Percentiles rank a stretch among this genome's conserved stretches.
These are phyloP conservation scores for Cotesia chilonis DNA, from an alignment of 1,140 invertebrate species.

Conservation along the genomic window DNA sequence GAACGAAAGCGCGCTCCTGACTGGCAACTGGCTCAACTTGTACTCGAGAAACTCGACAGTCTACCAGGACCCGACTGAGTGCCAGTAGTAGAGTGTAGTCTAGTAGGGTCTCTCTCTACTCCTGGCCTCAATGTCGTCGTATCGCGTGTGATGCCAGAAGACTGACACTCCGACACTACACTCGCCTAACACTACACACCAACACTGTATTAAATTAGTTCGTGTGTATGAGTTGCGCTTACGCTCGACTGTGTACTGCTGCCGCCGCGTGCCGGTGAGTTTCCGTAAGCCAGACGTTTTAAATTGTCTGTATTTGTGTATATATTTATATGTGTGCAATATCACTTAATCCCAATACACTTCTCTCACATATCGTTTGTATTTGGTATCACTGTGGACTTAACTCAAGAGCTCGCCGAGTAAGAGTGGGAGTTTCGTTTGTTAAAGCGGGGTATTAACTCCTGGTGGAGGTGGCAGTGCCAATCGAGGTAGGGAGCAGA, in stretches of 20 bases:
- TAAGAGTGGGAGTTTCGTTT: background rate
- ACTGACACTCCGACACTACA: constrained; percentile 33
- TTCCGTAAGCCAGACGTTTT: no score
- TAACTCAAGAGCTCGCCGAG: no score
- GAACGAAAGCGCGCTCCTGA: constrained; percentile 55
- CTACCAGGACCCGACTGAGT: background rate
- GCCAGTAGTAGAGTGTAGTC: constrained; percentile 16
- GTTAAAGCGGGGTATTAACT: background rate
- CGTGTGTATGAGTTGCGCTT: constrained; percentile 19
- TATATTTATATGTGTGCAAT: no score
- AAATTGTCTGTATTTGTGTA: no score
- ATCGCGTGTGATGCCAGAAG: constrained; percentile 40
- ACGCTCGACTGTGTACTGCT: no score
- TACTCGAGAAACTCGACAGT: constrained; percentile 35
- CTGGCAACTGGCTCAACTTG: constrained; percentile 60
- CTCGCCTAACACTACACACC: constrained; percentile 18
- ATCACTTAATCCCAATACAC: no score
- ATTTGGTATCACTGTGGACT: no score
- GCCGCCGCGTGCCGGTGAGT: no score
- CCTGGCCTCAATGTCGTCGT: constrained; percentile 39
- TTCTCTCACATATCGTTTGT: no score
- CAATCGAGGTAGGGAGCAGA: background rate
- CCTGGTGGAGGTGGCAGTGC: background rate
- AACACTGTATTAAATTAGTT: constrained; percentile 9
- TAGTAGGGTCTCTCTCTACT: background rate